Conservation (phyloP, 2,113 vertebrate genomes). For the Dipodomys stephensi region DNA sequence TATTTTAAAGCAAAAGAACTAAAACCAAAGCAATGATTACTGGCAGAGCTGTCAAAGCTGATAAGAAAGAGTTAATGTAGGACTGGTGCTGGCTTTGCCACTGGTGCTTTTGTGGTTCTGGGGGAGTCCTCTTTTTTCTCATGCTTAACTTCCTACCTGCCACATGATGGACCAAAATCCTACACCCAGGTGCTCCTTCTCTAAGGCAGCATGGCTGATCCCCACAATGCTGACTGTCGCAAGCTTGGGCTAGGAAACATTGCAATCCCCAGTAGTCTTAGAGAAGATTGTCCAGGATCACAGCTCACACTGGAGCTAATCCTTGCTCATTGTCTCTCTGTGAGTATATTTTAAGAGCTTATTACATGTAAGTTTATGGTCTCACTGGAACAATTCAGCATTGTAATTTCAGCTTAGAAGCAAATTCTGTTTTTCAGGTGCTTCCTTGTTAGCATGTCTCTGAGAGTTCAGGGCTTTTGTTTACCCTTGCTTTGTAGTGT, state of each 20-base stretch:
- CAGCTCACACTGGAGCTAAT: not conserved
- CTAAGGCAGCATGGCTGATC: not conserved
- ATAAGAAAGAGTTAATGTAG: not conserved
- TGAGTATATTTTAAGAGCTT: slow-evolving; percentile 5
- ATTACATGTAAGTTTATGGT: not conserved
- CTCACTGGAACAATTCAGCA: not conserved
- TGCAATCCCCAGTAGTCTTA: not conserved
- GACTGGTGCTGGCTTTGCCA: not conserved
- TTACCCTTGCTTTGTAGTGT: not conserved
- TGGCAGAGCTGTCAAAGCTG: not conserved
- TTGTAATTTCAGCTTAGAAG: not conserved
- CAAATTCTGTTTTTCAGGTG: not conserved
- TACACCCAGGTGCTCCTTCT: not conserved
- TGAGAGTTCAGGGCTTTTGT: slow-evolving; percentile 21
- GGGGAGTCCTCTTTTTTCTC: not conserved
- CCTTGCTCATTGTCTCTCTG: not conserved
- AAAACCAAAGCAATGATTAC: not conserved
- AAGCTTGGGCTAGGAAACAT: not conserved
- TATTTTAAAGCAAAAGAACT: not conserved
- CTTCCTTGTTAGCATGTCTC: not conserved
- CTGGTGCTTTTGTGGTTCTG: not conserved
- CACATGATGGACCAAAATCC: not conserved
- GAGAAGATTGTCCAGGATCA: not conserved
- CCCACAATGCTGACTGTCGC: not conserved
- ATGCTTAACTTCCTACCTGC: not conserved